Evolutionary conservation across 1,140 invertebrate species (phyloP).

Genomic region (Nylanderia fulva): DNA sequence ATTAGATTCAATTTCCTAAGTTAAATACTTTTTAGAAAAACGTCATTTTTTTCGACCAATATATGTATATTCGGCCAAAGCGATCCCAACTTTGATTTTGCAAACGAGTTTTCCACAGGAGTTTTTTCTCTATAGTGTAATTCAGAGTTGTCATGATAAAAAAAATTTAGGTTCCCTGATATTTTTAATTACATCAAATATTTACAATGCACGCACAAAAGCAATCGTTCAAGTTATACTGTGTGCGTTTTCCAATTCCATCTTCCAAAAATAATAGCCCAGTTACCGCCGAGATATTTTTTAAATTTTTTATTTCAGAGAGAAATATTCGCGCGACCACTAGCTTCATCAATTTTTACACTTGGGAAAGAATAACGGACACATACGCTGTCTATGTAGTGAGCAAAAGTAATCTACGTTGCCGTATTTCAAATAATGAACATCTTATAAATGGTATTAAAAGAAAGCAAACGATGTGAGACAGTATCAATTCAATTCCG

Average conservation of each 20-base stretch:
- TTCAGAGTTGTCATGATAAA: not conserved
- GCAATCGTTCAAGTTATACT: conserved; percentile 48
- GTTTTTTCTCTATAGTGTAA: not conserved
- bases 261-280: conserved; percentile 45
- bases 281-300: conserved; percentile 52
- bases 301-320: conserved; percentile 45
- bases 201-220: conserved; percentile 40
- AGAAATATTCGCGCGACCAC: conserved; percentile 33
- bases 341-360: conserved; percentile 37
- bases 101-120: not conserved
- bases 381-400: not conserved
- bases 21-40: conserved; percentile 6
- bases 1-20: not conserved
- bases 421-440: not conserved
- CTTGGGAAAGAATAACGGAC: conserved; percentile 24
- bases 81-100: not conserved
- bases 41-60: not conserved
- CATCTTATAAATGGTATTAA: conserved; percentile 17
- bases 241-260: conserved; percentile 31
- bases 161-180: conserved; percentile 7
- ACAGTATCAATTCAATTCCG: not conserved
- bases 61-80: conserved; percentile 6
- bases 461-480: not conserved
- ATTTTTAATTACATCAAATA: conserved; percentile 55
- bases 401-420: not conserved